Percentiles rank a stretch among this genome's conserved stretches.
phyloP scores from a whole-genome alignment of 2,797 vertebrate species.

The Syndactyla subalaris region DNA sequence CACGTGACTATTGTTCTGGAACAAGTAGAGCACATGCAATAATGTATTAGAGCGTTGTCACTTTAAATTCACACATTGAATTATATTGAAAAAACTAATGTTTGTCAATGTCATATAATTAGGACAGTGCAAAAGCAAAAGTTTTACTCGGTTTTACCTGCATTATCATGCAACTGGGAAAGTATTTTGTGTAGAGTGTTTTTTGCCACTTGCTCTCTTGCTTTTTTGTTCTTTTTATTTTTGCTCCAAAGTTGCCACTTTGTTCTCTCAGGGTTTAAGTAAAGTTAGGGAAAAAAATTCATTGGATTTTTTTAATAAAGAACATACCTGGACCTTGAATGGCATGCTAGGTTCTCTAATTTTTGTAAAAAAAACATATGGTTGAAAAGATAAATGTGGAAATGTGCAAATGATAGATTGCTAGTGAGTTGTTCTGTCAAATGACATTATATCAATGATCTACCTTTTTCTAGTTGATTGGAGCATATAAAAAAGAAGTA shows the following conservation, averaged over 20 bases:
- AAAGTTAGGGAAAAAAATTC: background rate
- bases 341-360: background rate
- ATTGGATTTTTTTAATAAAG: background rate
- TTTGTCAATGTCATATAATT: background rate
- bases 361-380: background rate
- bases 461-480: background rate
- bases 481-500: background rate
- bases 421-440: background rate
- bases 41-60: background rate
- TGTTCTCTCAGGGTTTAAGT: background rate
- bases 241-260: background rate
- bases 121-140: background rate
- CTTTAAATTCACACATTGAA: background rate
- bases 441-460: background rate
- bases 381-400: background rate
- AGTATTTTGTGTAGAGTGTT: background rate
- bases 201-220: background rate
- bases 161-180: background rate
- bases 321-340: background rate
- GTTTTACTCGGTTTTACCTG: background rate
- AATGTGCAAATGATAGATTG: background rate
- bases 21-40: background rate
- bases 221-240: background rate
- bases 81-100: background rate
- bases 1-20: background rate